Percentiles rank a stretch among this genome's conserved stretches.
phyloP scores from a whole-genome alignment of 2,113 vertebrate species.

The Notothenia rossii region DNA sequence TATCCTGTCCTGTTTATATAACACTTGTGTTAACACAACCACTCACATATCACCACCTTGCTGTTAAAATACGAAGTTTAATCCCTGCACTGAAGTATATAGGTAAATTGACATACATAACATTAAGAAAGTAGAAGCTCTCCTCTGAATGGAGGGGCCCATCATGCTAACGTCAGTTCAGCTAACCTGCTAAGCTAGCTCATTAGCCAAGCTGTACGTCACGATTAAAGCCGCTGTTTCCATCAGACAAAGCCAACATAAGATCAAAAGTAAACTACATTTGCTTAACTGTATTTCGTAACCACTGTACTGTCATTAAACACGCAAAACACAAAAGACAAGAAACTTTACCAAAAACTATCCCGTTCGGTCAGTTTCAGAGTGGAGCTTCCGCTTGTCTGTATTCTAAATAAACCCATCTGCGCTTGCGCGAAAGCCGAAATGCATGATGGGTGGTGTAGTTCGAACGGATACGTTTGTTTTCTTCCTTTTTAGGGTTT shows the following conservation, averaged over 20 bases:
- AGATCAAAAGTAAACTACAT: background rate
- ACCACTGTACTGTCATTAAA: background rate
- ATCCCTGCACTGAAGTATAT: accelerated
- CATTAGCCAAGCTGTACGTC: constrained; percentile 30
- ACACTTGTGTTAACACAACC: background rate
- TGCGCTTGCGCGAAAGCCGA: constrained; percentile 64
- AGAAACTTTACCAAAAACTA: constrained; percentile 77
- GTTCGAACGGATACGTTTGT: constrained; percentile 13
- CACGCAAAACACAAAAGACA: constrained; percentile 27
- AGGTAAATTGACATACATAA: background rate
- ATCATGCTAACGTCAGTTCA: constrained; percentile 58
- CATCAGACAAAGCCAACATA: background rate
- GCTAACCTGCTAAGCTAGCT: constrained; percentile 65
- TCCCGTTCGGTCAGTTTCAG: constrained; percentile 71
- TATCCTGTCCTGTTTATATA: background rate
- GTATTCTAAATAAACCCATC: constrained; percentile 68
- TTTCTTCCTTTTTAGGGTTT: no score
- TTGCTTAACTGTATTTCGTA: background rate
- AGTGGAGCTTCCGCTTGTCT: constrained; percentile 76
- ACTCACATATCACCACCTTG: background rate
- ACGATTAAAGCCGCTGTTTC: constrained; percentile 10
- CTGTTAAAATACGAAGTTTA: background rate
- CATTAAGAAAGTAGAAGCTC: background rate
- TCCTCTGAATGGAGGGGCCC: constrained; percentile 67
- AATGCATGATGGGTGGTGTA: constrained; percentile 63